Evolutionary conservation across 2,797 vertebrate species (phyloP), one percentile per base, ranked within the genome.

Genomic region (Chelon auratus): DNA sequence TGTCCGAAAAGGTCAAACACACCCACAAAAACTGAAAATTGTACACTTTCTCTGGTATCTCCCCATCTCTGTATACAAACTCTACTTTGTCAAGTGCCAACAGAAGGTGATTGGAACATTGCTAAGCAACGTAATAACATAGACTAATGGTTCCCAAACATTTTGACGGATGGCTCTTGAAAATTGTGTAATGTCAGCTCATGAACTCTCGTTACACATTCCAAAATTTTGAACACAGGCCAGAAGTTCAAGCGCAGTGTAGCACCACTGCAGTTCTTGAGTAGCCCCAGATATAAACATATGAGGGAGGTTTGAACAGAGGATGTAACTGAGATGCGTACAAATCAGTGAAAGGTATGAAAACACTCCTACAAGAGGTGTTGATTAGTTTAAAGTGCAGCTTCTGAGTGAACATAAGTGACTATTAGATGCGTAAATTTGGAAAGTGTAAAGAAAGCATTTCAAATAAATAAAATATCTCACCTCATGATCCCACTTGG

Each of bases 61-160:
- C 18, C 15, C 68, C 47, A 51, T 57, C 55, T 68, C 55, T 74
- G 63, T 83, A 83, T 58, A 77, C 75, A 84, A 81, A 79, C 68
- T 61, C 26, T 10, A 2, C 42, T 61, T 71, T 68, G 69, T 71
- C 45, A 30, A 85, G 77, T 68, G 85, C 72, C 33, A 76, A 52
- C 1, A 54, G 53, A 68, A 85, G 76, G 80, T 85, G 70, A 78
- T 8, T 67, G 63, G 68, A 89, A 83, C 53, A 77, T 87, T 80
- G 72, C 85, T 78, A 63, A 74, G 88, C 83, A 87, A 88, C 87
- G 20, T 52, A 40, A 77, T 75, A 86, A 89, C 81, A 84, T 47
- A 48, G 39, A 55, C 22, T 3, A 30, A 45, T 20, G 48, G 24
- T 68, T 78, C 45, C 57, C 18, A 53, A 72, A 77, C 64, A 68